A percentile compares a stretch with the other conserved stretches of the same genome.
Evolutionary conservation across 2,888 invertebrate species (phyloP).

Genomic region (Lasioglossum zephyrum): DNA sequence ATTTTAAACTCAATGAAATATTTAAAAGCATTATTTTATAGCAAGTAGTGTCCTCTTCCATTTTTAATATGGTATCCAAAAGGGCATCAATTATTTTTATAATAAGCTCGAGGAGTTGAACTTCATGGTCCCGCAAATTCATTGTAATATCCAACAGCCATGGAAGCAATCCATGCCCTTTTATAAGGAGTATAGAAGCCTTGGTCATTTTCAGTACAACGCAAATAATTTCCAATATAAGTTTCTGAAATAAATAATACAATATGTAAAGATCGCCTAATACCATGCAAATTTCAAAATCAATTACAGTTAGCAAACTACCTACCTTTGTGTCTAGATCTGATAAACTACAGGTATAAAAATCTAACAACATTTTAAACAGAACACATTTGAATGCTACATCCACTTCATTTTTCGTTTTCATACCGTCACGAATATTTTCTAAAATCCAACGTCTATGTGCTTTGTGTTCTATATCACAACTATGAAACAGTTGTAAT

Average conservation of each 20-base stretch:
- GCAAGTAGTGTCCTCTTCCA: slow-evolving; percentile 61
- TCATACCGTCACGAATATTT: slow-evolving; percentile 91
- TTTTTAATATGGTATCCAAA: slow-evolving; percentile 58
- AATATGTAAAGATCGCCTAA: neutral
- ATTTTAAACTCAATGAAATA: slow-evolving; percentile 64
- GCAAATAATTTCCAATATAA: slow-evolving; percentile 88
- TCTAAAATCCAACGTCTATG: slow-evolving; percentile 92
- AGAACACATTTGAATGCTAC: slow-evolving; percentile 90
- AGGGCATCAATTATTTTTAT: slow-evolving; percentile 76
- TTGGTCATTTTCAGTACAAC: slow-evolving; percentile 88
- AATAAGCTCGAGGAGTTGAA: slow-evolving; percentile 67
- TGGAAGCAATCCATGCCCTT: slow-evolving; percentile 89
- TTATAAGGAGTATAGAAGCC: slow-evolving; percentile 88
- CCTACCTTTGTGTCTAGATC: slow-evolving; percentile 87
- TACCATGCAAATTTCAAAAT: neutral
- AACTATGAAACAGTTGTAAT: slow-evolving; percentile 92
- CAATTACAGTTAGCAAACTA: neutral
- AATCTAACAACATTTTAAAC: slow-evolving; percentile 91
- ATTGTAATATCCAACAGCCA: slow-evolving; percentile 87
- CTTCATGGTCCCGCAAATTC: slow-evolving; percentile 64
- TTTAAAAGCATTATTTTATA: slow-evolving; percentile 69
- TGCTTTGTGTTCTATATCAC: slow-evolving; percentile 88
- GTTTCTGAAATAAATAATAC: slow-evolving; percentile 80
- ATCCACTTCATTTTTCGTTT: slow-evolving; percentile 90
- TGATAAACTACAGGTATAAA: slow-evolving; percentile 88